Evolutionary conservation across 2,113 vertebrate species (phyloP), one percentile per base, ranked within the genome.

Genomic region (Melanerpes formicivorus): DNA sequence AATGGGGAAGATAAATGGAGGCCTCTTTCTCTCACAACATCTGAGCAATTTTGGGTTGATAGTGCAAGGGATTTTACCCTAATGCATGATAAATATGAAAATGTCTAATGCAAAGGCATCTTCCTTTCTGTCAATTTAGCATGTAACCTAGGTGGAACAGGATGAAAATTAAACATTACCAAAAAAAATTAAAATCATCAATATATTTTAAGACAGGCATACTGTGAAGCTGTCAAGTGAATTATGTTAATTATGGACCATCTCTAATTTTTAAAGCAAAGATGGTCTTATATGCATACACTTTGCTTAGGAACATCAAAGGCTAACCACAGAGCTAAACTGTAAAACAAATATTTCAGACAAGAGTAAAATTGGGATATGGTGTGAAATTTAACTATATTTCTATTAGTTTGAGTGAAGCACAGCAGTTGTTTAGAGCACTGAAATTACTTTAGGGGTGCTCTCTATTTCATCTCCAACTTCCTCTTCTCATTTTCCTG

Each of bases 201-300:
- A 84, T 93, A 79, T 90, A 55, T 90, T 93, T 91, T 79, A 81
- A 72, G 93, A 95, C 95, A 95, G 66, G 83, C 88, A 76, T 94
- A 75, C 52, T 55, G 11, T 79, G 80, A 93, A 79, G 77, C 95
- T 96, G 92, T 95, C 95, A 93, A 95, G 88, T 2, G 19, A 88
- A 95, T 96, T 93, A 95, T 76, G 93, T 48, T 95, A 95, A 95
- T 96, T 93, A 78, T 44, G 93, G 85, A 90, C 95, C 88, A 88
- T 75, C 58, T 76, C 71, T 94, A 84, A 95, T 95, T 88, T 94
- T 91, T 60, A 80, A 27, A 92, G 90, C 67, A 85, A 90, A 71
- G 37, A 72, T 88, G 34, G 80, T 72, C 48, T 93, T 83, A 83
- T 2, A 80, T 5, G 60, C 5, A 64, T 5, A 18, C 4, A 34